These are phyloP conservation scores for Sisor rabdophorus DNA, from an alignment of 2,113 vertebrate species.

Conservation along the genomic window DNA sequence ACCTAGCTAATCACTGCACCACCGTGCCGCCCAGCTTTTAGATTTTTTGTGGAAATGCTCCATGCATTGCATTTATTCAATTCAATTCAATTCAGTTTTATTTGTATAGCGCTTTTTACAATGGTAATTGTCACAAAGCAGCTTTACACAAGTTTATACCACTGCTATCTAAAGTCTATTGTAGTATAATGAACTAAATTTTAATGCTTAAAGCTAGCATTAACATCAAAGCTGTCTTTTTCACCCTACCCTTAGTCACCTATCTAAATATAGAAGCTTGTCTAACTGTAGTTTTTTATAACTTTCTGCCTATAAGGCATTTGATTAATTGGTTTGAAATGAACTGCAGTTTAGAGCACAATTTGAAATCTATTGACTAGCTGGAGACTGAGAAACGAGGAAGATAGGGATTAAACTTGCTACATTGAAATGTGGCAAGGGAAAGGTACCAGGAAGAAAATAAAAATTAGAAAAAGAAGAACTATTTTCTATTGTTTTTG, in stretches of 20 bases:
- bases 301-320: constrained; percentile 50
- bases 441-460: neutral
- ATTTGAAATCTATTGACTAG: constrained; percentile 59
- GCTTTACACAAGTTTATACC: too few relatives aligned
- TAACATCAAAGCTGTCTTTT: constrained; percentile 14
- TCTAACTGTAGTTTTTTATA: constrained; percentile 48
- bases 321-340: constrained; percentile 54
- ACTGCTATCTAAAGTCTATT: neutral
- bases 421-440: constrained; percentile 45
- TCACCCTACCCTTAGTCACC: constrained; percentile 6
- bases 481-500: neutral
- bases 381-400: constrained; percentile 38
- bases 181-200: neutral
- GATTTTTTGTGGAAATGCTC: neutral
- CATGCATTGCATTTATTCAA: neutral
- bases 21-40: neutral
- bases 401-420: constrained; percentile 53
- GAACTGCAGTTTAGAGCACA: constrained; percentile 50
- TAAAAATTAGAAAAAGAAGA: neutral
- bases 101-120: too few relatives aligned
- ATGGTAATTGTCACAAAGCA: too few relatives aligned
- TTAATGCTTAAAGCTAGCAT: neutral
- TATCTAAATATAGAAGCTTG: constrained; percentile 9
- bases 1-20: too few relatives aligned
- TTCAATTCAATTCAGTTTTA: too few relatives aligned